Base-by-base conservation (phyloP, 2,888 invertebrate species). In the Calameuta filiformis region DNA sequence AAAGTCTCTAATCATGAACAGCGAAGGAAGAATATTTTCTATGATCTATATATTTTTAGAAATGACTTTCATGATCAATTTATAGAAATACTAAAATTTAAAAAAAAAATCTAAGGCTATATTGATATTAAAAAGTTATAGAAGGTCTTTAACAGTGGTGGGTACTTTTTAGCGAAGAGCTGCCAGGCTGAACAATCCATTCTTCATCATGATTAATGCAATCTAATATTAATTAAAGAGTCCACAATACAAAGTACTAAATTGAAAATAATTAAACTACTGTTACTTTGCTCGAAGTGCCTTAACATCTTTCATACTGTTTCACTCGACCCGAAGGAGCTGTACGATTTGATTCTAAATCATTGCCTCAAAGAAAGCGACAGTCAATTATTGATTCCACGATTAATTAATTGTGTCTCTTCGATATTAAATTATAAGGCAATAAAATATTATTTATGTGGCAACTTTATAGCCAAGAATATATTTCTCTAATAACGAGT, bases 1-100 rank as follows among this genome's bases (percentile, higher is more conserved):
- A 84, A 81, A 81, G 75, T 83, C 68, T 75, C 71, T 56, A 76
- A 79, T 73, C 73, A 40, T 68, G 35, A 35, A n/a, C 34, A 31
- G 68, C 23, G 35, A 76, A 68, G 9, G 35, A 30, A n/a, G 30
- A 56, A 73, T 83, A 84, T 84, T 84, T 84, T 84, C 69, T 83
- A 85, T 78, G 73, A 80, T 79, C 76, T 56, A 56, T 56, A 56
- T 56, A 56, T 56, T 56, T 56, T 56, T 56, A 56, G 9, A 56
- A 6, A 15, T 23, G 23, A 56, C 23, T 56, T 40, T 40, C 23
- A 23, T 23, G 9, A 56, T 56, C 9, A 23, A 56, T 9, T 56
- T 56, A 37, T 56, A 23, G 0, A 15, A 23, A 23, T 56, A 6
- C 0, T 1, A 56, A 56, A 56, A 56, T 9, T 56, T 23, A 56